A percentile compares a stretch with the other conserved stretches of the same genome.
These are phyloP conservation scores for Telmatochromis brichardi DNA, from an alignment of 2,113 vertebrate species.

Conservation along the genomic window DNA sequence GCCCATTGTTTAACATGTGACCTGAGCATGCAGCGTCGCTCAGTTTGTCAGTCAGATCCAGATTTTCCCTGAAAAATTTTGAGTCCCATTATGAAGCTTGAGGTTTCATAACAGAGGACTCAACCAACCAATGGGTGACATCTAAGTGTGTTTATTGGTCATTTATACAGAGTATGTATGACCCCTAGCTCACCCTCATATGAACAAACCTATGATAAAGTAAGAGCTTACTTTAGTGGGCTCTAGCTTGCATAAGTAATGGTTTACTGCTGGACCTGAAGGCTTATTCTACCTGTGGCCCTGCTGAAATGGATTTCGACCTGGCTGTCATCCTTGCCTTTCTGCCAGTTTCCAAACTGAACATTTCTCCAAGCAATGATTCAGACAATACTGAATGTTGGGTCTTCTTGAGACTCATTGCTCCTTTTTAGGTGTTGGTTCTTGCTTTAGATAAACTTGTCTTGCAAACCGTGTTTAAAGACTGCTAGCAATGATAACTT, in stretches of 20 bases:
- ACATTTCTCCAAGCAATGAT: background rate
- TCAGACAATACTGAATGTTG: background rate
- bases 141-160: background rate
- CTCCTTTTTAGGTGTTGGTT: background rate
- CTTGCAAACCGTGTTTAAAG: background rate
- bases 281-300: background rate
- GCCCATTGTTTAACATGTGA: background rate
- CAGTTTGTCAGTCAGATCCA: background rate
- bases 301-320: background rate
- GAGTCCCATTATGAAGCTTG: background rate
- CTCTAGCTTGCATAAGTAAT: background rate
- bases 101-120: background rate
- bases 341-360: background rate
- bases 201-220: background rate
- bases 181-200: background rate
- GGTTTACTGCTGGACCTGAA: background rate
- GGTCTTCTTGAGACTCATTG: background rate
- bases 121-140: background rate
- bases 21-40: background rate
- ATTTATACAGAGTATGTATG: background rate
- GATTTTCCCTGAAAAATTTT: background rate
- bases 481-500: background rate
- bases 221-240: background rate
- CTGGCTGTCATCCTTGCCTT: background rate
- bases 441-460: background rate